Percentiles rank a stretch among this genome's conserved stretches.
These are phyloP conservation scores for Ophioninae sp. DNA, from an alignment of 2,888 invertebrate genomes.

Conservation along the genomic window DNA sequence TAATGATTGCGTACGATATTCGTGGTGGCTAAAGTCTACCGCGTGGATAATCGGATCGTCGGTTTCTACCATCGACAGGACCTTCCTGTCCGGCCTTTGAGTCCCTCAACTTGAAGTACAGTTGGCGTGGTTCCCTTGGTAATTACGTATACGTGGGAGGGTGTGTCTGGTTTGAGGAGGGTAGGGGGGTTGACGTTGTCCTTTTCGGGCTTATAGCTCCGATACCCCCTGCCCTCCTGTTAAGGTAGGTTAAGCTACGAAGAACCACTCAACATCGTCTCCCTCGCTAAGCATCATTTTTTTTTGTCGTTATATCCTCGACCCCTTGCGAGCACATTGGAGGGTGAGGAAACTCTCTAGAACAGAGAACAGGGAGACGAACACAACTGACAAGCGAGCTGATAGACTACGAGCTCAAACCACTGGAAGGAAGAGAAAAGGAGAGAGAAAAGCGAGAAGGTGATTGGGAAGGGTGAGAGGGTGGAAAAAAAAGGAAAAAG, in stretches of 20 bases:
- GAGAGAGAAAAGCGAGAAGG: conserved; percentile 4
- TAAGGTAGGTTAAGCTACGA: conserved; percentile 65
- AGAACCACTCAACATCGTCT: conserved; percentile 16
- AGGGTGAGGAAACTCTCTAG: conserved; percentile 5
- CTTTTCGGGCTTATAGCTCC: not conserved
- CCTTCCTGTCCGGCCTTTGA: conserved; percentile 7
- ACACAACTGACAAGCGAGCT: not conserved
- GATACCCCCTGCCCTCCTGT: conserved; percentile 43
- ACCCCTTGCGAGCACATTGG: conserved; percentile 1
- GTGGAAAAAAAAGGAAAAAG: not conserved
- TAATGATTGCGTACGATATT: not conserved
- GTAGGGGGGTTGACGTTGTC: not conserved
- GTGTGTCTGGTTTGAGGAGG: conserved; percentile 9
- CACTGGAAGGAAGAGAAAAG: conserved; percentile 6
- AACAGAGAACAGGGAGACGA: not conserved
- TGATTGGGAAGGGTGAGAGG: not conserved
- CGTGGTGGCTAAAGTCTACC: not conserved
- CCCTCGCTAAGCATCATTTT: conserved; percentile 38
- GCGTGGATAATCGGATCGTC: not conserved
- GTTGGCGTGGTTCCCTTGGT: not conserved
- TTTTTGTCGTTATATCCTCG: conserved; percentile 29
- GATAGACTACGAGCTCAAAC: conserved; percentile 23
- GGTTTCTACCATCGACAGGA: not conserved
- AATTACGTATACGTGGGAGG: conserved; percentile 26
- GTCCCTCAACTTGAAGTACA: conserved; percentile 20